These are phyloP conservation scores for Drosophila nasuta DNA, from an alignment of 1,140 invertebrate genomes.

Conservation along the genomic window DNA sequence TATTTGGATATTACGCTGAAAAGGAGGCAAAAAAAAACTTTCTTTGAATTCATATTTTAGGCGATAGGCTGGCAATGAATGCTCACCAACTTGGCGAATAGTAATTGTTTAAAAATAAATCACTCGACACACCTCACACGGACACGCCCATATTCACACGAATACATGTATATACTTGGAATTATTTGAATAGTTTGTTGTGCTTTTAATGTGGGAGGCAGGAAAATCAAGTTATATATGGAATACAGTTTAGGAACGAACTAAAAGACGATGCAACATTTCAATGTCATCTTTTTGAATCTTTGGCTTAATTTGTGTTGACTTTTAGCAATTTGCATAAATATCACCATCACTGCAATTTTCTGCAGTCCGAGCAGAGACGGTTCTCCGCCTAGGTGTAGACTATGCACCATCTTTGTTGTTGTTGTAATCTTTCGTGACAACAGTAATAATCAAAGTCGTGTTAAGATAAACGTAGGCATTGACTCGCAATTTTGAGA, in stretches of 20 bases:
- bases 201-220: constrained; percentile 19
- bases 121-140: constrained; percentile 46
- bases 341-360: constrained; percentile 61
- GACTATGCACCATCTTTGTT: background rate
- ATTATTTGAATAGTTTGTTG: constrained; percentile 9
- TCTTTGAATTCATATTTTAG: no score
- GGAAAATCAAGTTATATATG: constrained; percentile 16
- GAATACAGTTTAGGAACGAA: constrained; percentile 38
- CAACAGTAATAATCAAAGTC: constrained; percentile 75
- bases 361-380: constrained; percentile 11
- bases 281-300: constrained; percentile 77
- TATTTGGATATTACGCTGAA: no score
- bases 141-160: constrained; percentile 5
- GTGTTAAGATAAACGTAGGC: constrained; percentile 36
- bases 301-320: constrained; percentile 82
- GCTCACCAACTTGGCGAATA: background rate
- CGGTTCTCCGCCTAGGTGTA: constrained; percentile 36
- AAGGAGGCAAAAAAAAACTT: no score
- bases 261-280: constrained; percentile 44
- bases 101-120: constrained; percentile 54
- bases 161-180: background rate
- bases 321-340: constrained; percentile 83
- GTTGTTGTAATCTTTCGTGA: constrained; percentile 42
- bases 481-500: constrained; percentile 53
- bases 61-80: no score